Conservation (phyloP, 2,888 invertebrate genomes). For the Ormyrus labotus region DNA sequence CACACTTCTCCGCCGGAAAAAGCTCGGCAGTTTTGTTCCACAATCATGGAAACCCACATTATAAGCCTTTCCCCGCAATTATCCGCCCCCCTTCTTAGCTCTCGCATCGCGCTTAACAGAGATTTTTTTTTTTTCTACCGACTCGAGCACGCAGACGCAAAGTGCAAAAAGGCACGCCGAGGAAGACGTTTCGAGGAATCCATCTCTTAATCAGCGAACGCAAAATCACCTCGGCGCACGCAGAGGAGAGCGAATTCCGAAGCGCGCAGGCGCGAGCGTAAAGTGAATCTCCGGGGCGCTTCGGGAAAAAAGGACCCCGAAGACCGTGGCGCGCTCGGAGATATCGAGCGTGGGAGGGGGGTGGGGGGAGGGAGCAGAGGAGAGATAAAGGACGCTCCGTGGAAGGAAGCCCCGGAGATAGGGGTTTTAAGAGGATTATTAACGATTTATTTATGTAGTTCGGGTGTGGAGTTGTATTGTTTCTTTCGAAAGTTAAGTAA, state of each 20-base stretch:
- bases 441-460: too few species aligned
- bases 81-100: not conserved
- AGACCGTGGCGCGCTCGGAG: not conserved
- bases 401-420: too few species aligned
- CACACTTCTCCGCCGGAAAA: too few species aligned
- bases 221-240: conserved; percentile 39
- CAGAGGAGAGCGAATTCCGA: conserved; percentile 30
- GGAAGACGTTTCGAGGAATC: conserved; percentile 46
- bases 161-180: not conserved
- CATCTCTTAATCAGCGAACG: conserved; percentile 51
- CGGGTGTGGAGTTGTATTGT: too few species aligned
- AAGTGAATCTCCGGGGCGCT: conserved; percentile 14
- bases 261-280: not conserved
- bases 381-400: not conserved
- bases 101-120: not conserved
- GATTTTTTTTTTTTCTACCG: not conserved
- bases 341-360: not conserved
- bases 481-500: too few species aligned
- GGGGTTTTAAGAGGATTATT: too few species aligned
- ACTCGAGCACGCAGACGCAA: not conserved
- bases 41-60: conserved; percentile 43
- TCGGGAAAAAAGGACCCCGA: not conserved
- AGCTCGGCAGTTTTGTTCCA: conserved; percentile 11
- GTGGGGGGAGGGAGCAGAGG: conserved; percentile 11
- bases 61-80: conserved; percentile 7